Evolutionary conservation across 1,140 invertebrate genomes (phyloP), one percentile per base, ranked within the genome.

Genomic region (Zelostemma sp.): DNA sequence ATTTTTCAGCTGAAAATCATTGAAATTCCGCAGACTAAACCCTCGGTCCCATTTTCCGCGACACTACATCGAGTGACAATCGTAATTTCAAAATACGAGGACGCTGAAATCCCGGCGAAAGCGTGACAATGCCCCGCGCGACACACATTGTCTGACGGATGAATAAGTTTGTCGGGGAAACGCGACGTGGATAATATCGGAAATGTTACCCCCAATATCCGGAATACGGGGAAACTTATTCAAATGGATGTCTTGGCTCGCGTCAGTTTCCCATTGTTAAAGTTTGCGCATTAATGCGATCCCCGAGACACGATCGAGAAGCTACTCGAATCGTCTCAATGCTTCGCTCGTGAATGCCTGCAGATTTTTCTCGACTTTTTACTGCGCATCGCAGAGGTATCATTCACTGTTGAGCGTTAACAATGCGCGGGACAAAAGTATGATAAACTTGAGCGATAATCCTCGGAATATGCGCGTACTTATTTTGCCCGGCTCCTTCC

Each of bases 121-220:
- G n/a, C 45, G 25, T n/a, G 31, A 40, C 16, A 67, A 56, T 50
- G 35, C 50, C n/a, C n/a, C 33, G 51, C 14, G 3, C 9, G 35
- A 38, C 35, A 45, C n/a, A 25, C 58, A 68, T 61, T 62, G 66
- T 63, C 58, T 59, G 43, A 43, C 12, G 47, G 45, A 68, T 62
- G 55, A 62, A 68, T 62, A 62, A 11, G 33, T 41, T 59, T 58
- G 54, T 58, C 49, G 15, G 8, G 31, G 35, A 57, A 58, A 50
- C 19, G 31, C 25, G 31, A 31, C 21, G 31, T 40, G 66, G 54
- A 59, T 63, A 68, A 68, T 58, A 62, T 58, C 54, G 49, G 45
- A 63, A 68, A 57, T 12, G 66, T 45, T 62, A 28, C 25, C 8
- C 3, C 8, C 3, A 28, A 28, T 3, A 28, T 28, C 25, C 25